Base-by-base conservation (phyloP, 2,113 vertebrate species). In the human (Homo sapiens) region DNA sequence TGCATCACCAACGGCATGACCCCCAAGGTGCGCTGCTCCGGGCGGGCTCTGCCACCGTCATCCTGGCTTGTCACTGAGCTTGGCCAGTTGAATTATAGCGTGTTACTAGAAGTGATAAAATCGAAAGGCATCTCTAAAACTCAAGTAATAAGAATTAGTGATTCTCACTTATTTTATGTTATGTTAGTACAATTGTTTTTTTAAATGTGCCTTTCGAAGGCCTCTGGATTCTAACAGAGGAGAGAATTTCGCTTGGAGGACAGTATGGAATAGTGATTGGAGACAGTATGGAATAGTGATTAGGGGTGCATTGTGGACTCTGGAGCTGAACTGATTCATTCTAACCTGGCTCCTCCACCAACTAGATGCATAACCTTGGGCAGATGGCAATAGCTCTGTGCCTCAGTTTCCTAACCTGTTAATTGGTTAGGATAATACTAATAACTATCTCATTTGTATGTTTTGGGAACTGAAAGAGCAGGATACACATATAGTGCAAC, bases 1-100 rank as follows among this genome's bases (percentile, higher is more conserved):
- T 99, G 99, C 98, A 99, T 99, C 98, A 99, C 99, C 97, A 99
- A 99, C 98, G 99, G 99, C 99, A 99, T 99, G 99, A 99, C 99
- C 20, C 99, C 99, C 66, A 99, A 99, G 99, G 99, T 99, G 97
- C 73, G 0, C 0, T 6, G 23, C 75, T 30, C 0, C 0, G 1
- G 6, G 52, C 16, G 4, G 13, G 25, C 30, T 12, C 10, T 16
- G 20, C 89, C 11, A 5, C 43, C 22, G 5, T 8, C n/a, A 7
- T 25, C 90, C 35, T 1, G 1, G 0, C 43, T 0, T 0, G 25
- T 6, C 4, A 2, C 68, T 0, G 5, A 1, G 38, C 57, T 6
- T 1, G 30, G 40, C n/a, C 10, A 0, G 78, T 13, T 73, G 30
- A 32, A 0, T 0, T 5, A 3, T 4, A 1, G 11, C 40, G 8